Evolutionary conservation across 1,140 invertebrate species (phyloP).

Genomic region (Dinoponera quadriceps): DNA sequence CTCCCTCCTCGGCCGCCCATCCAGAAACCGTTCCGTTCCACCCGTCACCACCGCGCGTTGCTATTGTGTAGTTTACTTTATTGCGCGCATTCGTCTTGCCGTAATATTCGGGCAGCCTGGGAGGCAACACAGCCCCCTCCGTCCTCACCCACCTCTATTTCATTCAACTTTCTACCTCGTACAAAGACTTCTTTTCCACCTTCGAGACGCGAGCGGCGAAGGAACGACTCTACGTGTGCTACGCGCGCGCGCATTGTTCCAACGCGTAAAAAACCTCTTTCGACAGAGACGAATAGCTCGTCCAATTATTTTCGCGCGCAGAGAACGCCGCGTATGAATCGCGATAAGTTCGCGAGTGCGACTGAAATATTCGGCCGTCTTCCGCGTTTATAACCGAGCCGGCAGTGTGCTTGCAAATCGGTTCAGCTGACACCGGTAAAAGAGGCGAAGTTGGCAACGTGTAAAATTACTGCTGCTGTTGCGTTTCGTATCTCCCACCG

Average conservation of each 20-base stretch:
- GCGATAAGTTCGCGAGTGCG: background rate
- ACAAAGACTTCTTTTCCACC: conserved; percentile 34
- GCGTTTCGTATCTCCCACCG: too few relatives aligned
- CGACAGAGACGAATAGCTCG: background rate
- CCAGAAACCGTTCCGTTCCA: conserved; percentile 43
- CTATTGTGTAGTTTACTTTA: conserved; percentile 78
- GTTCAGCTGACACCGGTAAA: too few relatives aligned
- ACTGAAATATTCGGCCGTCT: background rate
- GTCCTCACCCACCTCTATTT: conserved; percentile 22
- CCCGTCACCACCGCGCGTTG: conserved; percentile 46
- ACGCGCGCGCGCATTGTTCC: background rate
- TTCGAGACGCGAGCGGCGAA: background rate
- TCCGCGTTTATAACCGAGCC: background rate
- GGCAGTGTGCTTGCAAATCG: too few relatives aligned
- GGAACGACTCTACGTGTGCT: background rate
- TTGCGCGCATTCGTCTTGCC: conserved; percentile 76
- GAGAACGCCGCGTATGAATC: background rate
- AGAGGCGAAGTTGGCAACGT: too few relatives aligned
- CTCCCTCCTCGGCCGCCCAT: conserved; percentile 16
- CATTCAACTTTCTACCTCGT: conserved; percentile 32
- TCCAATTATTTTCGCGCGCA: background rate
- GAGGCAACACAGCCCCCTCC: background rate
- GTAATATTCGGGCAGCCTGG: conserved; percentile 74
- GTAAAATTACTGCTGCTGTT: too few relatives aligned
- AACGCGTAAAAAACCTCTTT: conserved; percentile 16